phyloP scores from a whole-genome alignment of 2,888 invertebrate species.

The Eugnorisma glareosa region DNA sequence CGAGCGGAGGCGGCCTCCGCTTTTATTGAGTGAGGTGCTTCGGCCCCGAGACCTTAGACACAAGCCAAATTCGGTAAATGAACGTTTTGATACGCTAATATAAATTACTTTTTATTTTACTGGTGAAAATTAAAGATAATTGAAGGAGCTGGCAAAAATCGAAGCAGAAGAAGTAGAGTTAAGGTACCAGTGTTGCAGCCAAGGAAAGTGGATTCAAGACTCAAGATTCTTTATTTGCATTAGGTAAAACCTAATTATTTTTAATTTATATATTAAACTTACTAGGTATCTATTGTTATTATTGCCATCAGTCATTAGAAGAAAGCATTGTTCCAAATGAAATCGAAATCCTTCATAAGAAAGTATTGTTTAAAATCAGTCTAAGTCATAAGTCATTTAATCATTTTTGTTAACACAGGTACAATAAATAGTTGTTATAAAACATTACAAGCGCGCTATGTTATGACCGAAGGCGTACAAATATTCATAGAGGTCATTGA shows the following conservation, averaged over 20 bases:
- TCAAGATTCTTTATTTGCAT: no score
- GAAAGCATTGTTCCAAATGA: neutral
- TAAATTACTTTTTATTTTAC: conserved; percentile 30
- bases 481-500: no score
- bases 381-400: no score
- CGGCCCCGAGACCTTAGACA: conserved; percentile 69
- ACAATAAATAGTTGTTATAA: no score
- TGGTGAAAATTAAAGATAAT: conserved; percentile 24
- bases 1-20: conserved; percentile 84
- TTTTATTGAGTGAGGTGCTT: conserved; percentile 83
- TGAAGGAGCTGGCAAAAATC: neutral
- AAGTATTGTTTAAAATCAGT: neutral
- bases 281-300: conserved; percentile 1
- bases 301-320: no score
- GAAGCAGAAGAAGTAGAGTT: neutral
- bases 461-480: no score
- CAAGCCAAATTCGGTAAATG: conserved; percentile 69
- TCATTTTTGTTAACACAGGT: no score
- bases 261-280: neutral
- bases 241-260: neutral
- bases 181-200: neutral
- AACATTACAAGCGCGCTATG: no score
- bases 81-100: conserved; percentile 48
- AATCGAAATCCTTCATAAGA: neutral
- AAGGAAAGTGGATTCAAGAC: neutral